Evolutionary conservation across 2,888 invertebrate genomes (phyloP), one percentile per base, ranked within the genome.

Genomic region (Clunio marinus): DNA sequence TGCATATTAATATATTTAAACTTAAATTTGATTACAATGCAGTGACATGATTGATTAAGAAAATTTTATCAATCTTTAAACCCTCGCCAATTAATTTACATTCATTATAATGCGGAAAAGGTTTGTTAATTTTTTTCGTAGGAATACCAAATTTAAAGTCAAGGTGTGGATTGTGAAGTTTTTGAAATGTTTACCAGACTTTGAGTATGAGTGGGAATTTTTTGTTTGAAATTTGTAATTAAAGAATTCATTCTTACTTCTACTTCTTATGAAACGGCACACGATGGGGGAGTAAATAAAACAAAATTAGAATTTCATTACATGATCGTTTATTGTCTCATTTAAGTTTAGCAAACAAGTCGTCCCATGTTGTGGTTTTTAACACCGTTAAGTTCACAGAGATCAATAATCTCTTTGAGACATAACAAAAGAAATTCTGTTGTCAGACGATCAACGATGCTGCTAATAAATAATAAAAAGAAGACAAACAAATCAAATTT

Each of bases 391-490:
- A 51, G 51, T 51, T 51, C 51, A 51, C 8, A 13, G n/a, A 51
- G 51, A 51, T 51, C 51, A 51, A 51, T 51, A 51, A 51, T 20
- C 51, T 51, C 22, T n/a, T n/a, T n/a, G n/a, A n/a, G n/a, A n/a
- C n/a, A n/a, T n/a, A 22, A 5, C 10, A 32, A 41, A 41, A 15
- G 13, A 41, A 7, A 41, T 41, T 41, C 13, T 13, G 13, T 13
- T 41, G 41, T 7, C n/a, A n/a, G n/a, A n/a, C n/a, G n/a, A n/a
- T n/a, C n/a, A n/a, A n/a, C n/a, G n/a, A n/a, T n/a, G n/a, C n/a
- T n/a, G n/a, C n/a, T n/a, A n/a, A n/a, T n/a, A n/a, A n/a, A n/a
- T n/a, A n/a, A n/a, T n/a, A 8, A 32, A 32, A 7, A 8, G 32
- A 10, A 32, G 32, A 5, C 7, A 32, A 32, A 32, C 32, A 32